Evolutionary conservation across 2,113 vertebrate species (phyloP).

Genomic region (Bucco capensis): DNA sequence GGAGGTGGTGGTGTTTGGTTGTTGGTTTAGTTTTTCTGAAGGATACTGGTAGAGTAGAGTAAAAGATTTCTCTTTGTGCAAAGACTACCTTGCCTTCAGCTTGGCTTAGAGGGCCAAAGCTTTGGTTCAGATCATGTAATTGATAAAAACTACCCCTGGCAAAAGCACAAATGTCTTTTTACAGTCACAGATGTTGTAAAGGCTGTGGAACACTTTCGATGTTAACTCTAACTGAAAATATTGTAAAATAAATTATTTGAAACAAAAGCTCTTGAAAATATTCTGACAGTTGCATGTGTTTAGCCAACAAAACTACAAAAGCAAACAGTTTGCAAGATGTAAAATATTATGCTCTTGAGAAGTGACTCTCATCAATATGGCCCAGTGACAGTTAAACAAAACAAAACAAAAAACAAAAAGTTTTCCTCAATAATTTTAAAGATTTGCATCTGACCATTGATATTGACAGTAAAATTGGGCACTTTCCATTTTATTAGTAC

Average conservation of each 20-base stretch:
- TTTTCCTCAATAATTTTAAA: background rate
- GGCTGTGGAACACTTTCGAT: background rate
- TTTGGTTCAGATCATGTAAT: constrained; percentile 4
- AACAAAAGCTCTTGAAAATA: background rate
- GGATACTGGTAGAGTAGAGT: background rate
- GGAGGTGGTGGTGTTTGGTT: too few relatives aligned
- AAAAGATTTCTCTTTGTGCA: background rate
- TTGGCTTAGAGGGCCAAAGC: background rate
- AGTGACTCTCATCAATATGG: background rate
- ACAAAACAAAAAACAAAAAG: too few relatives aligned
- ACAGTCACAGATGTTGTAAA: background rate
- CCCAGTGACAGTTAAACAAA: background rate
- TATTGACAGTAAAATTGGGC: background rate
- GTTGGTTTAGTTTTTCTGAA: background rate
- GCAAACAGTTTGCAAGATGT: background rate
- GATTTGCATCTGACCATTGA: background rate
- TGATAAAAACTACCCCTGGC: constrained; percentile 1
- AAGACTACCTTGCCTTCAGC: background rate
- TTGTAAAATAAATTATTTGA: background rate
- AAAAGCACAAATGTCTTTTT: constrained; percentile 2
- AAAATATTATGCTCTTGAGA: background rate
- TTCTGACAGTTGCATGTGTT: background rate
- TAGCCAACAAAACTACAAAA: background rate
- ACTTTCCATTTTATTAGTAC: background rate
- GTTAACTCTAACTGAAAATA: background rate